A percentile compares a stretch with the other conserved stretches of the same genome.
Conservation (phyloP, 2,888 invertebrate species). For the Trachelus troglodyta region DNA sequence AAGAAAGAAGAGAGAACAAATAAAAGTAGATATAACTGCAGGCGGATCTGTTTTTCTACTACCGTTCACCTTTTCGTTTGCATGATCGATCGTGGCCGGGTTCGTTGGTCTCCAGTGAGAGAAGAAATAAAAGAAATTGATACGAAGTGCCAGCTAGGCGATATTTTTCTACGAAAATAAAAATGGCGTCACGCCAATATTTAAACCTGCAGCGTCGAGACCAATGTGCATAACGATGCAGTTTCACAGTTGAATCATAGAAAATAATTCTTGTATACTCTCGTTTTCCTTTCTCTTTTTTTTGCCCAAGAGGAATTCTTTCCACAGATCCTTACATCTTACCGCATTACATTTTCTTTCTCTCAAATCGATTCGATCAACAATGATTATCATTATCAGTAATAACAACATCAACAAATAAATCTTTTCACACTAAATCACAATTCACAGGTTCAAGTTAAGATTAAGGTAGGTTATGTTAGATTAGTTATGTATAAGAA, state of each 20-base stretch:
- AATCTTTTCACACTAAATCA: constrained; percentile 3
- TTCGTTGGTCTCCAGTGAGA: background rate
- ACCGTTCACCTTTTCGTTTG: background rate
- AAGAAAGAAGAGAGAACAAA: background rate
- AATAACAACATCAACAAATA: constrained; percentile 9
- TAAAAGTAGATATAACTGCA: background rate
- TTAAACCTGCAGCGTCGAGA: background rate
- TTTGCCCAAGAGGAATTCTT: background rate
- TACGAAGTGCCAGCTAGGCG: background rate
- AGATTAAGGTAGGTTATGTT: background rate
- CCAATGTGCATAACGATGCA: background rate
- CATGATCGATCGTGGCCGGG: background rate
- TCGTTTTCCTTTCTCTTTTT: background rate
- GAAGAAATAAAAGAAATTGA: background rate
- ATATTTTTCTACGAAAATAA: background rate
- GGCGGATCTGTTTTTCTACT: background rate
- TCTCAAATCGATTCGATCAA: background rate
- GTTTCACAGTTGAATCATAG: background rate
- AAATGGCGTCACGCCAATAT: background rate
- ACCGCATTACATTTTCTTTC: background rate
- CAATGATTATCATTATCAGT: constrained; percentile 6
- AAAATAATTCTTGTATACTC: background rate
- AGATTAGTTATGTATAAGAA: background rate
- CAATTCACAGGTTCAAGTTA: constrained; percentile 3
- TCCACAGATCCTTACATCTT: background rate